A percentile compares a stretch with the other conserved stretches of the same genome.
Evolutionary conservation across 2,113 vertebrate genomes (phyloP).

Genomic region (Hepsetus odoe): DNA sequence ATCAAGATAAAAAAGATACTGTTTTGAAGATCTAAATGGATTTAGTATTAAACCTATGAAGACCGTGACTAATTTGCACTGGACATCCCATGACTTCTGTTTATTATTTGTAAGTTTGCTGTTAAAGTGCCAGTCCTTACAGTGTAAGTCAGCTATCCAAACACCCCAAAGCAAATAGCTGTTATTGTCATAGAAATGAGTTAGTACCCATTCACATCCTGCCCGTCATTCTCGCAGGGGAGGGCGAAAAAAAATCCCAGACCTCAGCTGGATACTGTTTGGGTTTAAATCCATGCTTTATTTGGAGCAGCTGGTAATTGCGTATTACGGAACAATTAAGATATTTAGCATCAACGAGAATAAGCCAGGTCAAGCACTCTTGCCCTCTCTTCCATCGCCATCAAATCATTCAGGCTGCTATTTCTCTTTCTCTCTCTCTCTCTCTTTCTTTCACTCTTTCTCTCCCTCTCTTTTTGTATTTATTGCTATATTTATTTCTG

Average conservation of each 20-base stretch:
- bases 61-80: neutral
- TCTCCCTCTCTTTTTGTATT: slow-evolving; percentile 64
- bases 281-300: slow-evolving; percentile 57
- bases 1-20: neutral
- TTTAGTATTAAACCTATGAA: slow-evolving; percentile 24
- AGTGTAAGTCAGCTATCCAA: neutral
- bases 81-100: neutral
- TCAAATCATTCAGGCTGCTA: slow-evolving; percentile 51
- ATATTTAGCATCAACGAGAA: slow-evolving; percentile 54
- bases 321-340: slow-evolving; percentile 60
- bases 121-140: slow-evolving; percentile 1
- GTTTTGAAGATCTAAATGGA: slow-evolving; percentile 27
- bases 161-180: neutral
- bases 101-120: neutral
- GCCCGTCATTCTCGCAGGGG: slow-evolving; percentile 40
- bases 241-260: slow-evolving; percentile 12
- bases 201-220: slow-evolving; percentile 15
- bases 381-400: slow-evolving; percentile 23
- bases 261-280: slow-evolving; percentile 46
- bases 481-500: slow-evolving; percentile 78
- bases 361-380: slow-evolving; percentile 55
- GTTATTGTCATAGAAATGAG: slow-evolving; percentile 2
- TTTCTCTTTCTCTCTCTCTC: slow-evolving; percentile 37
- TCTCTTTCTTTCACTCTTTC: slow-evolving; percentile 7
- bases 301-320: slow-evolving; percentile 60